Conservation (phyloP, 2,888 invertebrate genomes). For the Phalangium opilio region DNA sequence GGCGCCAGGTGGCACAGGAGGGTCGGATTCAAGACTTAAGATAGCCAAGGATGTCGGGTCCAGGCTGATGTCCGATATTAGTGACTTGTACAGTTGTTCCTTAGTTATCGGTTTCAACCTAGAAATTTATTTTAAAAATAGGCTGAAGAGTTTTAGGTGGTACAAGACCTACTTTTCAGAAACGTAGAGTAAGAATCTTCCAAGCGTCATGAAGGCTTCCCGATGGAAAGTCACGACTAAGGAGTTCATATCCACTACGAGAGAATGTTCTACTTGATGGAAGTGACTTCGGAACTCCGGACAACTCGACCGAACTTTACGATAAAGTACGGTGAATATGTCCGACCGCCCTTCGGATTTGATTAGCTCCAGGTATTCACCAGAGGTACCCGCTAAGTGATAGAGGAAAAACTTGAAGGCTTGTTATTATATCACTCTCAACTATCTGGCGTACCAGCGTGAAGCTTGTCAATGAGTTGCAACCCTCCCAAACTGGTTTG, state of each 20-base stretch:
- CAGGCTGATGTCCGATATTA: background rate
- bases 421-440: background rate
- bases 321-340: constrained; percentile 53
- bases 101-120: constrained; percentile 11
- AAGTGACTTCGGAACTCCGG: constrained; percentile 68
- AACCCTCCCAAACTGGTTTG: constrained; percentile 51
- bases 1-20: constrained; percentile 58
- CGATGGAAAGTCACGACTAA: constrained; percentile 52
- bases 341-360: constrained; percentile 43
- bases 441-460: constrained; percentile 35
- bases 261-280: constrained; percentile 59
- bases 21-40: constrained; percentile 31
- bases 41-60: background rate
- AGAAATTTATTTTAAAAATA: background rate
- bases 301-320: constrained; percentile 59
- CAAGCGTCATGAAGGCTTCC: constrained; percentile 51
- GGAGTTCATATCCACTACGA: constrained; percentile 51
- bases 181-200: constrained; percentile 50
- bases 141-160: no score
- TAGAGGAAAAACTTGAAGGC: background rate
- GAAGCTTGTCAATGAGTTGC: constrained; percentile 56
- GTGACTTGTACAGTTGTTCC: background rate
- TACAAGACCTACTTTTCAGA: constrained; percentile 29
- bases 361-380: constrained; percentile 58
- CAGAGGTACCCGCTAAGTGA: constrained; percentile 39